Conservation (phyloP, 1,140 invertebrate genomes). For the Metopolophium dirhodum region DNA sequence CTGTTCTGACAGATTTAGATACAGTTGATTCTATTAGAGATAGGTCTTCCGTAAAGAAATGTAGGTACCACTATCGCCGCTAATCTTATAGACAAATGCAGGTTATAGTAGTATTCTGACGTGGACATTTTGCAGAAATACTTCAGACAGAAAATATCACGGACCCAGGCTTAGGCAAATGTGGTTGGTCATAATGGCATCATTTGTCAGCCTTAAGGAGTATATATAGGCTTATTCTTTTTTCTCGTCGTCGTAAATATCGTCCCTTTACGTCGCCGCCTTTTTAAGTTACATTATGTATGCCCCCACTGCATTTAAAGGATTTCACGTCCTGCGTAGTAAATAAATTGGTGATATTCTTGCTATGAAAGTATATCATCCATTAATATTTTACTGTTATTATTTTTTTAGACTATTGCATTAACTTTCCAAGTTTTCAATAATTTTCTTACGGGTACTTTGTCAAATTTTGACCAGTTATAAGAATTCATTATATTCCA, state of each 20-base stretch:
- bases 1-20: not conserved
- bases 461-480: not conserved
- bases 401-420: not conserved
- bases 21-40: slow-evolving; percentile 1
- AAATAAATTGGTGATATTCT: not conserved
- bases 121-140: slow-evolving; percentile 33
- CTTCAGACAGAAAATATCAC: slow-evolving; percentile 35
- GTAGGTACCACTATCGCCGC: not conserved
- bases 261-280: not conserved
- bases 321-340: not conserved
- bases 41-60: not conserved
- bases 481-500: not conserved
- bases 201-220: slow-evolving; percentile 52
- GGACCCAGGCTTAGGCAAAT: slow-evolving; percentile 43
- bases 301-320: not conserved
- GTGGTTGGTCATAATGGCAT: slow-evolving; percentile 32
- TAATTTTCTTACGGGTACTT: not conserved
- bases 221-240: slow-evolving; percentile 38
- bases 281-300: slow-evolving; percentile 41
- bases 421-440: not conserved
- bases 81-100: slow-evolving; percentile 12
- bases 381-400: not conserved
- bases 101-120: slow-evolving; percentile 26
- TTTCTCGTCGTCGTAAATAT: not conserved
- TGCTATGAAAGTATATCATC: not conserved